Evolutionary conservation across 92 coral and sea anemone genomes (phyloP).

Genomic region (Hydrozoanthus gracilis): DNA sequence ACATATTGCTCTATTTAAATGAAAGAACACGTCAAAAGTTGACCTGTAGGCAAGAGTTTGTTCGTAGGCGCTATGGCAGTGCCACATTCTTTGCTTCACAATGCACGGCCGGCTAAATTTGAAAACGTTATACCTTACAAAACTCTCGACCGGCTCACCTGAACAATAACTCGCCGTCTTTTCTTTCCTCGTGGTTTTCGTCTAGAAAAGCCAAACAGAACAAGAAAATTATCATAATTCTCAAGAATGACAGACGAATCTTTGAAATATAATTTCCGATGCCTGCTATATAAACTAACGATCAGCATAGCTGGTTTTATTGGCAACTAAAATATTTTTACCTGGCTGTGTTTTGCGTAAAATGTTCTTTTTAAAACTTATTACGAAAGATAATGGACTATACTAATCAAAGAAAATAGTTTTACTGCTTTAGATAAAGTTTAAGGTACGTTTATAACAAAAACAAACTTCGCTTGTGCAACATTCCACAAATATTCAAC

Average conservation of each 20-base stretch:
- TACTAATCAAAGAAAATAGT: conserved; percentile 2
- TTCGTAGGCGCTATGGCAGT: neutral
- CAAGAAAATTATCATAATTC: conserved; percentile 39
- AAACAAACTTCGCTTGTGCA: conserved; percentile 20
- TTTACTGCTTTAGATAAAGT: neutral
- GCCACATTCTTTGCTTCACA: conserved; percentile 18
- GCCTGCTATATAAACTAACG: conserved; percentile 18
- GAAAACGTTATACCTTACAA: conserved; percentile 8
- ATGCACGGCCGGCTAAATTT: neutral
- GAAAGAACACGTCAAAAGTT: conserved; percentile 33
- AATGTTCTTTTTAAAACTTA: conserved; percentile 13
- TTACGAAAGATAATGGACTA: neutral
- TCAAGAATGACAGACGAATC: conserved; percentile 25
- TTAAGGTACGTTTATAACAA: conserved; percentile 35
- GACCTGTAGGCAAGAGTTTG: conserved; percentile 36
- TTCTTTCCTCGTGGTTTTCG: conserved; percentile 45
- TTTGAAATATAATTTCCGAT: conserved; percentile 17
- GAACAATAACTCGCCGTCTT: conserved; percentile 27
- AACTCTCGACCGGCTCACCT: conserved; percentile 15
- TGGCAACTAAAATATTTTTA: conserved; percentile 46
- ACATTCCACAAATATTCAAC: conserved; percentile 52
- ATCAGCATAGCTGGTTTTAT: conserved; percentile 25
- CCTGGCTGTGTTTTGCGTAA: conserved; percentile 25
- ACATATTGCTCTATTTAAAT: conserved; percentile 18
- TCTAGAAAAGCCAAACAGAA: conserved; percentile 43